Conservation (phyloP, 2,113 vertebrate species). For the Charadrius vociferus region DNA sequence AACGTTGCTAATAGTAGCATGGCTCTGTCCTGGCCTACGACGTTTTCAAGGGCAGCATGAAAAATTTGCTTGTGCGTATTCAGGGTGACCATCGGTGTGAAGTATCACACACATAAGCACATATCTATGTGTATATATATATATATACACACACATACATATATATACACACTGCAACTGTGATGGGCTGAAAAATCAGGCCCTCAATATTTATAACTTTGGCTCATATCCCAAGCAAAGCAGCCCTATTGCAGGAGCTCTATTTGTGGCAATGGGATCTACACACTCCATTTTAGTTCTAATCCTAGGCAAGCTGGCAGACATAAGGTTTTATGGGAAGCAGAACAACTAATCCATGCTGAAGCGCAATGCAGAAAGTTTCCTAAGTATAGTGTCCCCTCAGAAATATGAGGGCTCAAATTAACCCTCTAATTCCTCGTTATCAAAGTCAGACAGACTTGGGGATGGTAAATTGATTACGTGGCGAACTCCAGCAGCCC, state of each 20-base stretch:
- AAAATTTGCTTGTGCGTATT: not conserved
- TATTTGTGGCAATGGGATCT: slow-evolving; percentile 64
- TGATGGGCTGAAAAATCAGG: slow-evolving; percentile 36
- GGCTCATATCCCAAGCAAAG: slow-evolving; percentile 55
- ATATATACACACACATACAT: not conserved
- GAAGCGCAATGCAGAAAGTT: slow-evolving; percentile 36
- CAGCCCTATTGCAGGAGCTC: slow-evolving; percentile 43
- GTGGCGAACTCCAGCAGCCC: not conserved
- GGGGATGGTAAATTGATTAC: slow-evolving; percentile 44
- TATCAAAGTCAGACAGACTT: slow-evolving; percentile 61
- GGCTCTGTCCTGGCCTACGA: not conserved
- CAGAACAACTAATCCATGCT: slow-evolving; percentile 68
- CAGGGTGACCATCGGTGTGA: not conserved
- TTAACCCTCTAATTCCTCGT: slow-evolving; percentile 65
- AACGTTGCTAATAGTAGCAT: not conserved
- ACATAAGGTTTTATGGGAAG: slow-evolving; percentile 65
- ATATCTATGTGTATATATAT: not conserved
- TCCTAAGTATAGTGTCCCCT: slow-evolving; percentile 51
- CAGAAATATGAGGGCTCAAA: slow-evolving; percentile 54
- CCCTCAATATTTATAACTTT: slow-evolving; percentile 67
- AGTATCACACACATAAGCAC: not conserved
- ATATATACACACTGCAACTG: not conserved
- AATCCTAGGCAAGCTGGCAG: slow-evolving; percentile 67
- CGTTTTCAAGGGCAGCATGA: not conserved
- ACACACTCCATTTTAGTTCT: slow-evolving; percentile 57